Evolutionary conservation across 1,140 invertebrate species (phyloP).

Genomic region (Meloidogyne exigua): DNA sequence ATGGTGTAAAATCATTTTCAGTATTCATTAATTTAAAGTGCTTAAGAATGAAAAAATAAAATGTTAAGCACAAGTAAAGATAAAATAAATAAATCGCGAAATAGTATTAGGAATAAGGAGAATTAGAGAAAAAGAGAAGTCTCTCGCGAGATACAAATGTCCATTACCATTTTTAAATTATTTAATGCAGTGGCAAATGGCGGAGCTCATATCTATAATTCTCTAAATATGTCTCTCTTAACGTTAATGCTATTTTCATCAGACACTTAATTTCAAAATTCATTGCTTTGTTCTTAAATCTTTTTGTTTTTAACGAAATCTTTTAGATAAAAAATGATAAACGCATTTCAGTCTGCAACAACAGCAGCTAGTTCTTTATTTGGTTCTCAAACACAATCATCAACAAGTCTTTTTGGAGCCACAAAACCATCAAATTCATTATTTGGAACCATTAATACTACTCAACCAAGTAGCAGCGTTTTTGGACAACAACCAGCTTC

Average conservation of each 20-base stretch:
- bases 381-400: constrained; percentile 7
- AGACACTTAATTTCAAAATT: not conserved
- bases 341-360: constrained; percentile 14
- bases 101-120: no score
- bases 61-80: no score
- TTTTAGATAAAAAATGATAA: not conserved
- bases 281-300: not conserved
- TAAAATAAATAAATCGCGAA: no score
- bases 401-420: constrained; percentile 7
- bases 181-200: no score
- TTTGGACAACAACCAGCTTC: constrained; percentile 5
- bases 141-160: no score
- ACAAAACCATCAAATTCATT: constrained; percentile 5
- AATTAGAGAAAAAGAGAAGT: no score
- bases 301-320: not conserved
- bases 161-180: no score
- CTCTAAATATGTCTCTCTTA: no score
- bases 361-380: constrained; percentile 16
- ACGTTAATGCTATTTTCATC: no score
- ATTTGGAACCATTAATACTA: constrained; percentile 4
- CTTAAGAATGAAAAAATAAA: no score
- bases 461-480: not conserved
- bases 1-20: not conserved
- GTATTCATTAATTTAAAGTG: not conserved
- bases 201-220: no score